Evolutionary conservation across 2,888 invertebrate species (phyloP), one percentile per base, ranked within the genome.

Genomic region (Tinea pellionella): DNA sequence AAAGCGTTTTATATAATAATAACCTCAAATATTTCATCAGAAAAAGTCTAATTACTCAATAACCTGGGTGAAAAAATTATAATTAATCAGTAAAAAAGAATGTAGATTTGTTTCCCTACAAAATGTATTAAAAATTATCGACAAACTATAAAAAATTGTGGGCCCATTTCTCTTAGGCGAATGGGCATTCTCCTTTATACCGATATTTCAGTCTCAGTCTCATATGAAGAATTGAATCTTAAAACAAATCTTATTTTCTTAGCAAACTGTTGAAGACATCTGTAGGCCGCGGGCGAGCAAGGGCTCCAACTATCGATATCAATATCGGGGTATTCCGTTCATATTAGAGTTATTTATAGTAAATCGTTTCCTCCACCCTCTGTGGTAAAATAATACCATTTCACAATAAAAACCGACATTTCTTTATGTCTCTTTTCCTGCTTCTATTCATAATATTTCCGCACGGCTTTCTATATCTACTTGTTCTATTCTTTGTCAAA

Each of bases 331-430:
- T 83, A 79, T 71, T 75, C 77, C 76, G 77, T 74, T 83, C 82
- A 86, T 87, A 87, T 86, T 80, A 80, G 77, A 81, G 80, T 81
- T 86, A 84, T 85, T 83, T 83, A 84, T 85, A 82, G 86, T 77
- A 82, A 81, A 82, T 80, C 80, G 80, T 73, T 84, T 78, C 76
- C 76, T 74, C 75, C 37, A 72, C 73, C 75, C 72, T 74, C 68
- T 67, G 67, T 68, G 65, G 74, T 72, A 72, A 73, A 76, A 75
- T 74, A 74, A 78, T 78, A 75, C 43, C 59, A 59, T 43, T 59
- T 59, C 43, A 43, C 59, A 59, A 59, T 59, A 57, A 57, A 57
- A 57, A 37, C 43, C 47, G 59, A 59, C 47, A 29, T 59, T 59
- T 59, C 43, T 59, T 59, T 42, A 19, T 24, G 32, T 57, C 24